phyloP scores from a whole-genome alignment of 1,140 invertebrate genomes.

The Ctenoplectra terminalis region DNA sequence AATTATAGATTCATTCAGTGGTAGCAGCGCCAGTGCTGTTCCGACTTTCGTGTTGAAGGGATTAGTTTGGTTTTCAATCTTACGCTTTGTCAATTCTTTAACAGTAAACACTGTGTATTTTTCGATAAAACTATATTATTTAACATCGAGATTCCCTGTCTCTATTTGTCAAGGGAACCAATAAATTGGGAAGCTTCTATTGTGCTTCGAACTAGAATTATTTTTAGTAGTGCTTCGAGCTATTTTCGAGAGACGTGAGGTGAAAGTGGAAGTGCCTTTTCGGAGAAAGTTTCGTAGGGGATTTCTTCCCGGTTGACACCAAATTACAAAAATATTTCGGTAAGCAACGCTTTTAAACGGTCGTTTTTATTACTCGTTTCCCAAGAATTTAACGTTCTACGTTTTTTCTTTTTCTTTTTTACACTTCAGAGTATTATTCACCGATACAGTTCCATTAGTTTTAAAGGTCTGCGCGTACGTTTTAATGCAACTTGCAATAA shows the following conservation, averaged over 20 bases:
- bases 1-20: constrained; percentile 76
- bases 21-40: constrained; percentile 66
- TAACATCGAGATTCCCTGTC: too few relatives aligned
- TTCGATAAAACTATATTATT: not conserved
- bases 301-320: constrained; percentile 24
- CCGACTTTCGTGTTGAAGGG: constrained; percentile 11
- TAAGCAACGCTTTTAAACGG: not conserved
- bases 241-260: constrained; percentile 41
- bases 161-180: too few relatives aligned
- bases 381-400: not conserved
- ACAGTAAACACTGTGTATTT: not conserved
- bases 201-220: not conserved
- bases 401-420: not conserved
- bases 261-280: constrained; percentile 50
- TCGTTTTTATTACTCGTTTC: not conserved
- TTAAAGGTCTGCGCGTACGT: not conserved
- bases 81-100: not conserved
- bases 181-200: not conserved
- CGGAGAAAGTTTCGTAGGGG: constrained; percentile 34
- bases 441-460: not conserved
- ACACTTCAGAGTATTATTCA: not conserved
- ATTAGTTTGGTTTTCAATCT: not conserved
- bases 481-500: not conserved
- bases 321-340: constrained; percentile 12
- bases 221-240: constrained; percentile 32